Base-by-base conservation (phyloP, 2,888 invertebrate genomes). In the Orchesellides sinensis region DNA sequence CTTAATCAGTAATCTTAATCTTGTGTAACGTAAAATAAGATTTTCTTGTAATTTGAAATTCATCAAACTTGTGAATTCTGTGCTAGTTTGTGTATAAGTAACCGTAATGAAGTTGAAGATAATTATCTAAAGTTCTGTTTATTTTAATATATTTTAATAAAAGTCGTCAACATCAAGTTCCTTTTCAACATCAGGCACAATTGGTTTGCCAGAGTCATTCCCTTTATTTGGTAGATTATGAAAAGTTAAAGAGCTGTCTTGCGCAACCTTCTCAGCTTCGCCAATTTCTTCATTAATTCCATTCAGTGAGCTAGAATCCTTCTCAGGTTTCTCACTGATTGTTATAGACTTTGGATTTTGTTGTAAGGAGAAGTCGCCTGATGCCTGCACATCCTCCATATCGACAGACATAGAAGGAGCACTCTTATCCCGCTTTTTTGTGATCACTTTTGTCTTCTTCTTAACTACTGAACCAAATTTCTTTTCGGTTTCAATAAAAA, bases 401-500 rank as follows among this genome's bases (percentile, higher is more conserved):
- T 72, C 72, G 5, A 61, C 12, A 23, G 40, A 35, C 1, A 52
- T 10, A 14, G 63, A n/a, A 65, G 47, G 2, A 56, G 54, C 35
- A 47, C 29, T 74, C 54, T 59, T 80, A 4, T 63, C 59, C 32
- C 63, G 27, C 29, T 75, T 80, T 65, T 75, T 78, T 5, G 72
- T 45, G 10, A 21, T 29, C 0, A 17, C 61, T 25, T 74, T 83
- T 12, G 79, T 45, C 19, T 79, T 79, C 56, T 83, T 81, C 17
- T 63, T 59, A 0, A 47, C 54, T 19, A 52, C 23, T 14, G 65
- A 19, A 6, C 66, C 73, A 10, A 61, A 47, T 32, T 83, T 83
- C n/a, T 73, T 80, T 73, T 77, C 83, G n/a, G 61, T 65, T 12
- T 85, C 85, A 32, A 86, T 84, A 25, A 80, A 83, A 19, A 77